Conservation (phyloP, 2,888 invertebrate species). For the Octodonta nipae region DNA sequence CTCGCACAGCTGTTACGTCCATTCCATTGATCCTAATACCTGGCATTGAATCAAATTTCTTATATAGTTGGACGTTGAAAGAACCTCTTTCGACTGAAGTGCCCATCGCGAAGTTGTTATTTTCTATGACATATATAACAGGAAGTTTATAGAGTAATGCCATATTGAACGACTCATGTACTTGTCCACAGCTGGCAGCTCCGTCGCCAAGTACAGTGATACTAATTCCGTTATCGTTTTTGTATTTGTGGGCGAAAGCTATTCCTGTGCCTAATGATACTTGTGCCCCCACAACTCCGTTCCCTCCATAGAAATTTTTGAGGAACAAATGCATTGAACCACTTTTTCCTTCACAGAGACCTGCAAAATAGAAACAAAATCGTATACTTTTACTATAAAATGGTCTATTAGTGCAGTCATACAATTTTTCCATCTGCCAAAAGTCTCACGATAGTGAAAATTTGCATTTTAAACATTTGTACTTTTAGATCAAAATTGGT, state of each 20-base stretch:
- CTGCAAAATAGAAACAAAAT: too few species aligned
- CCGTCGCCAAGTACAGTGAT: constrained; percentile 62
- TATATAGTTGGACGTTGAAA: constrained; percentile 62
- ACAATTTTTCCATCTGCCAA: too few species aligned
- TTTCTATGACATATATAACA: constrained; percentile 66
- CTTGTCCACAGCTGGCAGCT: constrained; percentile 65
- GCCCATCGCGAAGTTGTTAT: constrained; percentile 74
- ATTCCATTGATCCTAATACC: constrained; percentile 76
- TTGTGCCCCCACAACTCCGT: constrained; percentile 82
- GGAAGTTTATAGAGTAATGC: constrained; percentile 69
- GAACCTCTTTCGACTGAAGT: constrained; percentile 57
- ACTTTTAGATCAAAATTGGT: too few species aligned
- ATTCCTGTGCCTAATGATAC: constrained; percentile 75
- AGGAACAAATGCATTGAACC: constrained; percentile 81
- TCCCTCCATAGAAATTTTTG: constrained; percentile 66
- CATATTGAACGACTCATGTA: constrained; percentile 64
- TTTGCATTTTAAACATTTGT: too few species aligned
- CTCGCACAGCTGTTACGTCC: constrained; percentile 63
- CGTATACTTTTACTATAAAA: too few species aligned
- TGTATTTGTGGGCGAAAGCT: constrained; percentile 61
- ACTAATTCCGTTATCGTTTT: constrained; percentile 51
- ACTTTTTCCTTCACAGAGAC: constrained; percentile 47
- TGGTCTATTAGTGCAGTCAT: too few species aligned
- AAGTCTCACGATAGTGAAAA: too few species aligned
- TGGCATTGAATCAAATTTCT: constrained; percentile 65